Evolutionary conservation across 2,113 vertebrate genomes (phyloP), one percentile per base, ranked within the genome.

Genomic region (Lota lota): DNA sequence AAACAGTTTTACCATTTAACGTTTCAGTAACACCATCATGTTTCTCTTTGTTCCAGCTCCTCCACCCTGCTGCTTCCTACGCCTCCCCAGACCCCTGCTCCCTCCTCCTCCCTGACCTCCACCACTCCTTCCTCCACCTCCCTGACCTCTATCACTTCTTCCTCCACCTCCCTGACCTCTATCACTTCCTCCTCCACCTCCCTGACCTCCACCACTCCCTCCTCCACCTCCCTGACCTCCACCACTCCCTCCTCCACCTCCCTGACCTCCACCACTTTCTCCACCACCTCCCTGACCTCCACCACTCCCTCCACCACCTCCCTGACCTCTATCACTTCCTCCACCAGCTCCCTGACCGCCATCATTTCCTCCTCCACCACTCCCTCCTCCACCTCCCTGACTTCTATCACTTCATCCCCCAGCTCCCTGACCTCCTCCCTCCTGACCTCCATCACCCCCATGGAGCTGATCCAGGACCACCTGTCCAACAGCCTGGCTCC

Each of bases 401-500:
- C 56, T 10, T 18, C 56, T 16, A 18, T 20, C 10, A 57, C 56
- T 54, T 15, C 18, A 4, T 15, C 53, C 53, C 4, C 53, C 15
- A 15, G 5, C 53, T n/a, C 53, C 53, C 15, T 56, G 15, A 56
- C 53, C 53, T 15, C 53, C 3, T n/a, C 53, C 15, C 28, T 28
- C 18, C 7, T 22, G 15, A 20, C 70, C 15, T 61, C 68, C 0
- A 28, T 57, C 67, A 77, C 69, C 0, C 71, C 80, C 5, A 73
- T 78, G 74, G 83, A 87, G 61, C 66, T 75, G 61, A 68, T 24
- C 18, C 54, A 68, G 69, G 18, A 63, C 24, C 17, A 28, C 24
- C 24, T 33, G 14, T 33, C 61, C 0, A 63, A 63, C 28, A 36
- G 24, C 22, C 24, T 36, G 7, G 20, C 16, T 22, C 28, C 28